Conservation (phyloP, 1,140 invertebrate species). For the Drosophila truncata region DNA sequence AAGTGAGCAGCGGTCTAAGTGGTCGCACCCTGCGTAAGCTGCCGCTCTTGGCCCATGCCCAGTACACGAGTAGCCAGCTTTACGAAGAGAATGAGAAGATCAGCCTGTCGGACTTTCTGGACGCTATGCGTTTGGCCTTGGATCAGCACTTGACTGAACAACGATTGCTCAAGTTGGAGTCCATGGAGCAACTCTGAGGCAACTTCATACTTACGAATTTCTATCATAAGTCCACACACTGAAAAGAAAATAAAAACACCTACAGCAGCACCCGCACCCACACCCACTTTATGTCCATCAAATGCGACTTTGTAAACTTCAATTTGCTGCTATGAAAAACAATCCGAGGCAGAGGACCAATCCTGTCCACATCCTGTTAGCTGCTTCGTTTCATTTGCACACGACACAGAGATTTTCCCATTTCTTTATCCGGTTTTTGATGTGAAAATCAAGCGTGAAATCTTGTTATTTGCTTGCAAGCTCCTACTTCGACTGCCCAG, state of each 20-base stretch:
- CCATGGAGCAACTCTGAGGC: constrained; percentile 13
- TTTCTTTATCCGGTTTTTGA: constrained; percentile 64
- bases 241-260: constrained; percentile 19
- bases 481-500: constrained; percentile 18
- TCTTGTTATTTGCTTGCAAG: constrained; percentile 69
- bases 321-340: constrained; percentile 52
- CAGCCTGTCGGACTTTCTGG: constrained; percentile 72
- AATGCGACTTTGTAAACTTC: constrained; percentile 43
- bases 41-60: constrained; percentile 93
- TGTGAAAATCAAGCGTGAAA: constrained; percentile 75
- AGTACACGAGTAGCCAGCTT: constrained; percentile 75
- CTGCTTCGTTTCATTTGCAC: constrained; percentile 59
- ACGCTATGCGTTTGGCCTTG: constrained; percentile 74
- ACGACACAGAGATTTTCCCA: constrained; percentile 41
- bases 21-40: constrained; percentile 94
- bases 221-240: background rate
- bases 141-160: constrained; percentile 72
- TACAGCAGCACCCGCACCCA: background rate
- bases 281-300: constrained; percentile 23
- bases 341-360: constrained; percentile 24
- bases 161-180: constrained; percentile 50
- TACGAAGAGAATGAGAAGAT: constrained; percentile 70
- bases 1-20: constrained; percentile 90
- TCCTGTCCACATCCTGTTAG: constrained; percentile 22
- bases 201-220: background rate